Evolutionary conservation across 2,888 invertebrate genomes (phyloP).

Genomic region (Elmis aenea): DNA sequence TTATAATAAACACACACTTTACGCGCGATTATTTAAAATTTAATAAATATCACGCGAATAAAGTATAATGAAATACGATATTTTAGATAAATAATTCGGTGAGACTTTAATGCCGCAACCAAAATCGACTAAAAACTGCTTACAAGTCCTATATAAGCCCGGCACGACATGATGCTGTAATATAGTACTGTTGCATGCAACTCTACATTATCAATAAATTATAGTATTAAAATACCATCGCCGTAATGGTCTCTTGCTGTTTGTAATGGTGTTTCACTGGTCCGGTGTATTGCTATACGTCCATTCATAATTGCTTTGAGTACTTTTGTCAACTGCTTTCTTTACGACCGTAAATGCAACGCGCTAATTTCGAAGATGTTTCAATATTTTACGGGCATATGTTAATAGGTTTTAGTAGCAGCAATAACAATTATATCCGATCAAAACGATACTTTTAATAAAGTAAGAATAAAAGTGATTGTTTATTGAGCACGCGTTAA

Average conservation of each 20-base stretch:
- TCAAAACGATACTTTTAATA: too few relatives aligned
- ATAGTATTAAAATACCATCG: slow-evolving; percentile 44
- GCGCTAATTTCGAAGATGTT: too few relatives aligned
- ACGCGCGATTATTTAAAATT: too few relatives aligned
- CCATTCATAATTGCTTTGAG: slow-evolving; percentile 38
- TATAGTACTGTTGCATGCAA: slow-evolving; percentile 36
- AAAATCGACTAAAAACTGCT: slow-evolving; percentile 11
- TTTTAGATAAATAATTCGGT: slow-evolving; percentile 9
- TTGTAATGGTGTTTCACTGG: slow-evolving; percentile 32
- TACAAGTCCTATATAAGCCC: slow-evolving; percentile 14
- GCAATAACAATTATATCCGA: too few relatives aligned
- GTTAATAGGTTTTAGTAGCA: too few relatives aligned
- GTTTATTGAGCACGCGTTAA: too few relatives aligned
- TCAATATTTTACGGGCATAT: too few relatives aligned
- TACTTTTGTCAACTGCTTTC: slow-evolving; percentile 22
- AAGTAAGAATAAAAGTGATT: too few relatives aligned
- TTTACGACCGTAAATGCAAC: too few relatives aligned
- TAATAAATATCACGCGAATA: too few relatives aligned
- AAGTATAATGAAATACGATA: too few relatives aligned
- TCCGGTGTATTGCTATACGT: slow-evolving; percentile 26
- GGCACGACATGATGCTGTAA: slow-evolving; percentile 11
- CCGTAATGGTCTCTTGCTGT: slow-evolving; percentile 43
- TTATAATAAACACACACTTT: too few relatives aligned
- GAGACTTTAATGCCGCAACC: slow-evolving; percentile 9
- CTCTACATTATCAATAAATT: slow-evolving; percentile 44